Base-by-base conservation (phyloP, 2,888 invertebrate genomes). In the Sesia bembeciformis region DNA sequence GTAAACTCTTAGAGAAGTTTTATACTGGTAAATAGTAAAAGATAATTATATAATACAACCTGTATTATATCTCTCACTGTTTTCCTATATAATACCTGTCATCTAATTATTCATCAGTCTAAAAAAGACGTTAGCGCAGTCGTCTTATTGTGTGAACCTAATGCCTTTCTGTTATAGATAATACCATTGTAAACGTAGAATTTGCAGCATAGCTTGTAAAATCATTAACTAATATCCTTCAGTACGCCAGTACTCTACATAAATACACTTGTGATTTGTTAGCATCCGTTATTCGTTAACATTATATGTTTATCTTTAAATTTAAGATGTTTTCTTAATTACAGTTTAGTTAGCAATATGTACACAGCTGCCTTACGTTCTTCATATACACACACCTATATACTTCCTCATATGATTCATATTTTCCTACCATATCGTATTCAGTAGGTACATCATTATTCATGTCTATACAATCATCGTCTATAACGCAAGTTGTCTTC, bases 261-360 rank as follows among this genome's bases (percentile, higher is more conserved):
- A 74, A 23, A 75, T 77, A 84, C 84, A 83, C 80, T 76, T 62
- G 60, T 69, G 62, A 54, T 55, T 43, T 57, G 54, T 57, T 58
- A 50, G 50, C 61, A 54, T 58, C 60, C 52, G 56, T 59, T 49
- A 54, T 59, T 56, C 23, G 57, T 58, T 70, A 66, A 64, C 69
- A 70, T 65, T 64, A 62, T 67, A 63, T 58, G 65, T 61, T 58
- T 58, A 49, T 57, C 7, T 52, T 58, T 57, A 57, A 64, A 73
- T 82, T 85, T 86, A 85, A 84, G 85, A 84, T 86, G 85, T 85
- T 85, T 87, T 86, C 86, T 86, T 78, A 74, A 72, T 75, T 23
- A 23, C 8, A 46, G 4, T 23, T 23, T 23, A 23, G 23, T 23
- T 23, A 23, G 23, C 23, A 23, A 23, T 23, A 23, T 23, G 23